These are phyloP conservation scores for Parnassius glacialis DNA, from an alignment of 2,888 invertebrate genomes.

Conservation along the genomic window DNA sequence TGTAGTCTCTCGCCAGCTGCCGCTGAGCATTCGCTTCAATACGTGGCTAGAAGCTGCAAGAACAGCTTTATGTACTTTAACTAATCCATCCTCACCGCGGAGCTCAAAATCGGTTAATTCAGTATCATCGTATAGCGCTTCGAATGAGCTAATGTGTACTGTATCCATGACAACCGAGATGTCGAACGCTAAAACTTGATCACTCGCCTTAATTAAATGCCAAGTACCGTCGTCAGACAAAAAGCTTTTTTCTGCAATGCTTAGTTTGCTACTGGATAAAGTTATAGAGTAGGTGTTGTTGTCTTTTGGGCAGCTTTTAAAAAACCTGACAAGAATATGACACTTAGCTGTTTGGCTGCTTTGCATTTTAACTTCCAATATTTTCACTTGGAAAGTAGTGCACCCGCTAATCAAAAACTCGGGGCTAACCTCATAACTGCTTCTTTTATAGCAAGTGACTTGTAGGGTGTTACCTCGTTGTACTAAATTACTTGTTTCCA, in stretches of 20 bases:
- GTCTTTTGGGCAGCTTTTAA: conserved; percentile 38
- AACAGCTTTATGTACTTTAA: too few relatives aligned
- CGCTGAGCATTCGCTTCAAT: conserved; percentile 33
- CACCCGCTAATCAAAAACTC: conserved; percentile 43
- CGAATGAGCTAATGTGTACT: conserved; percentile 35
- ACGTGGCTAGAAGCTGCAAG: too few relatives aligned
- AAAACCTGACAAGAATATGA: conserved; percentile 45
- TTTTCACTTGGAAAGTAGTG: conserved; percentile 40
- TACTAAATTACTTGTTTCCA: conserved; percentile 41
- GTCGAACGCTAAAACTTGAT: conserved; percentile 44
- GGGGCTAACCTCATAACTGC: conserved; percentile 29
- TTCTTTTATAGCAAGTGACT: not conserved
- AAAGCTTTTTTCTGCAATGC: conserved; percentile 39
- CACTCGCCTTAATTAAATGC: conserved; percentile 46
- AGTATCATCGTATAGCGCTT: conserved; percentile 5
- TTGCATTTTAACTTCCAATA: too few relatives aligned
- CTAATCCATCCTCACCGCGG: too few relatives aligned
- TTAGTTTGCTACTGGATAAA: conserved; percentile 41
- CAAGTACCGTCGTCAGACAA: conserved; percentile 49
- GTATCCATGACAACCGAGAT: conserved; percentile 40
- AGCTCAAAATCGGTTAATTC: too few relatives aligned
- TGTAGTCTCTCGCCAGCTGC: conserved; percentile 48
- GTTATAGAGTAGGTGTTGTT: conserved; percentile 42
- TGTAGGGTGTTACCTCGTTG: conserved; percentile 44
- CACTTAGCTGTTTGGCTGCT: conserved; percentile 4